Base-by-base conservation (phyloP, 1,140 invertebrate genomes). In the Drosophila ohnishii region DNA sequence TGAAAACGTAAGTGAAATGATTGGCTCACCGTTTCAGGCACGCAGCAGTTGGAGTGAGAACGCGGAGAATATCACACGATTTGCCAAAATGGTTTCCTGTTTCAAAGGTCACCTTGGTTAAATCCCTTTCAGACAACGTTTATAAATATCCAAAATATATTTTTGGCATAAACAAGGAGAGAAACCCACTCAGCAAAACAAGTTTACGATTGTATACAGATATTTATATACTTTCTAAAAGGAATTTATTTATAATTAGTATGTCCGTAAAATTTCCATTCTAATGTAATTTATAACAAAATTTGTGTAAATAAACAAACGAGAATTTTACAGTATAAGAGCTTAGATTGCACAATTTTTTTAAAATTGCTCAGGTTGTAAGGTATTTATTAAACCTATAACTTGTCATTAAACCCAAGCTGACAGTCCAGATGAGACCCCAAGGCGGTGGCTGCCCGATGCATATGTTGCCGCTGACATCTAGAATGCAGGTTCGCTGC, bases 1-100 rank as follows among this genome's bases (percentile, higher is more conserved):
- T 72, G 57, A 76, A 78, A 87, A 79, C 66, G 65, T 59, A 70
- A 77, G 75, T 78, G 50, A 86, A 78, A 74, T 86, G 78, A 86
- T 85, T 85, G 81, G 67, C 82, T 74, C 47, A 48, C 67, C 63
- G 19, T 25, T 22, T n/a, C n/a, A 19, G 22, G 16, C 11, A 3
- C 14, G 35, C 16, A 14, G 30, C n/a, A 42, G 35, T 64, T 42
- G 16, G 10, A 22, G 28, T 30, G 34, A 34, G 11, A 34, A n/a
- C 10, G 35, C 6, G 34, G 11, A 45, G 63, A 72, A 45, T 48
- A 78, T 75, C 70, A 64, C 44, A 71, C 22, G 22, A 37, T 16
- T 28, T 30, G 10, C 14, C 30, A 30, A 65, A n/a, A 30, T 30
- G 30, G 40, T 67, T 67, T 47, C 32, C 16, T n/a, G 19, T 11